phyloP scores from a whole-genome alignment of 2,797 vertebrate species.

The Tarsius wallacei region DNA sequence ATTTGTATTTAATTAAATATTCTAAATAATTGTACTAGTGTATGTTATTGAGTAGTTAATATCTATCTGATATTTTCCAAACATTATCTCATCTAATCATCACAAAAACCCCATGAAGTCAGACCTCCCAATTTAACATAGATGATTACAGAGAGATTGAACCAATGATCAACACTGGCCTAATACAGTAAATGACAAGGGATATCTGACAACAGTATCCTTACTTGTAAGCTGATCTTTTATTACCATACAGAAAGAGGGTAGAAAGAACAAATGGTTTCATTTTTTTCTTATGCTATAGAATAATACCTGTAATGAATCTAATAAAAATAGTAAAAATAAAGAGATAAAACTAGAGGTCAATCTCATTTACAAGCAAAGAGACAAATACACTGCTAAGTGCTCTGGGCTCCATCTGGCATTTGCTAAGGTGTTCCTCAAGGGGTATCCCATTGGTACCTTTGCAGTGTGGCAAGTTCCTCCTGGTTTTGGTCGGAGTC shows the following conservation, averaged over 20 bases:
- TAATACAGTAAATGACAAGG: not conserved
- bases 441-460: rapidly evolving
- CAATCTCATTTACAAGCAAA: not conserved
- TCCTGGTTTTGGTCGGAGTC: not conserved
- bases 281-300: not conserved
- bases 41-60: not conserved
- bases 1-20: not conserved
- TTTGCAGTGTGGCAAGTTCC: no score
- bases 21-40: not conserved
- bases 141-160: not conserved
- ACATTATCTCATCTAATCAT: not conserved
- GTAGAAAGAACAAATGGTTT: not conserved
- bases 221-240: no score
- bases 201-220: not conserved
- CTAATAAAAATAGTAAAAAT: not conserved
- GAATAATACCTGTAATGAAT: not conserved
- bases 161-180: not conserved
- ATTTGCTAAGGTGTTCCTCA: not conserved
- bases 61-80: not conserved
- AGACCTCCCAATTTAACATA: not conserved
- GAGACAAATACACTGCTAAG: rapidly evolving
- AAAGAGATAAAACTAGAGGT: not conserved
- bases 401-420: not conserved
- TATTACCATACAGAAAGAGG: not conserved
- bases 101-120: not conserved